Percentiles rank a stretch among this genome's conserved stretches.
phyloP scores from a whole-genome alignment of 2,888 invertebrate genomes.

The Tiphia femorata region DNA sequence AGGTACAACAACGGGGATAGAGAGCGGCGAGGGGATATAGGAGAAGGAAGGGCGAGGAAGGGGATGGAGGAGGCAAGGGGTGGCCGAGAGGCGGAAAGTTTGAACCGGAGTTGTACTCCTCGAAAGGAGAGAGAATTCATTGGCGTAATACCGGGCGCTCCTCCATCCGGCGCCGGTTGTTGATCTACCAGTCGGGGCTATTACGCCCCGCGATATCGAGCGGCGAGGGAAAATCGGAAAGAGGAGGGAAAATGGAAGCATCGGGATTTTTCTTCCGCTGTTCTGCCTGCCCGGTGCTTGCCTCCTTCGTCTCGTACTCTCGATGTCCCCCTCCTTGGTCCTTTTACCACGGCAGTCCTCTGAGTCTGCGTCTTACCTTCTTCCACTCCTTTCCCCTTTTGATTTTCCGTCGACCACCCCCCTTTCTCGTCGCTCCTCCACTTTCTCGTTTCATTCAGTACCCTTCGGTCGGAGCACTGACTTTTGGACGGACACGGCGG shows the following conservation, averaged over 20 bases:
- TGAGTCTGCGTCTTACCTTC: slow-evolving; percentile 11
- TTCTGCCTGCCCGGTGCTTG: too few relatives aligned
- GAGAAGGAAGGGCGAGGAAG: too few relatives aligned
- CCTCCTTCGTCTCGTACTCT: too few relatives aligned
- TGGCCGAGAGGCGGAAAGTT: slow-evolving; percentile 36
- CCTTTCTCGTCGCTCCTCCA: neutral
- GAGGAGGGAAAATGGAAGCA: slow-evolving; percentile 7
- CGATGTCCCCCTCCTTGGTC: too few relatives aligned
- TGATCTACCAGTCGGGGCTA: slow-evolving; percentile 31
- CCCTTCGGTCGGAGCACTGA: neutral
- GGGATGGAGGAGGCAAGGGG: slow-evolving; percentile 3
- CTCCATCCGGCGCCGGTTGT: slow-evolving; percentile 25
- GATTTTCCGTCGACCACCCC: neutral
- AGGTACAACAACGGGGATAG: slow-evolving; percentile 15
- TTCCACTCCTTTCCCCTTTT: neutral
- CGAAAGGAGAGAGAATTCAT: slow-evolving; percentile 57
- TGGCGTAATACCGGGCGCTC: slow-evolving; percentile 49
- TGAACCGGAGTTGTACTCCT: slow-evolving; percentile 54
- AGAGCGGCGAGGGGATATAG: slow-evolving; percentile 5
- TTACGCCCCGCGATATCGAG: slow-evolving; percentile 18
- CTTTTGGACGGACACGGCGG: slow-evolving; percentile 4
- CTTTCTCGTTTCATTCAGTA: neutral
- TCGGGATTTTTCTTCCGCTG: slow-evolving; percentile 4
- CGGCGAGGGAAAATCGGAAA: neutral
- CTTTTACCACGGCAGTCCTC: too few relatives aligned